These are phyloP conservation scores for Astur gentilis DNA, from an alignment of 2,113 vertebrate genomes.

Conservation along the genomic window DNA sequence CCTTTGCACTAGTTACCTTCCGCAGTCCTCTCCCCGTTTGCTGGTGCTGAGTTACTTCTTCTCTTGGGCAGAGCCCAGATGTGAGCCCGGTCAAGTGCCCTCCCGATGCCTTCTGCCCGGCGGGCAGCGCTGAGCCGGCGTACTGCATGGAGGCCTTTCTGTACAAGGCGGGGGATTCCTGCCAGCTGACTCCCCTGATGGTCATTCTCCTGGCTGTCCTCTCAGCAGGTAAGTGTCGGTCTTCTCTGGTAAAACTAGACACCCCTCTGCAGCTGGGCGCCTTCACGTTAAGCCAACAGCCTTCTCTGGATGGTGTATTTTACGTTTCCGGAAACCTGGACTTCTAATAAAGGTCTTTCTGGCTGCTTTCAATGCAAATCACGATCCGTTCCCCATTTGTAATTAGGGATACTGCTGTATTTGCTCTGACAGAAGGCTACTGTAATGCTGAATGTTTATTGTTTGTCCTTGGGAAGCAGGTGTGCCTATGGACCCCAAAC, in stretches of 20 bases:
- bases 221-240: slow-evolving; percentile 67
- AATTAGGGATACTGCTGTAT: neutral
- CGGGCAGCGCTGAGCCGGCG: slow-evolving; percentile 74
- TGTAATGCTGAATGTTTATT: neutral
- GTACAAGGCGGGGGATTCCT: slow-evolving; percentile 78
- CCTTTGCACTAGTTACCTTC: neutral
- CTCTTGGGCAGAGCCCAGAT: slow-evolving; percentile 79
- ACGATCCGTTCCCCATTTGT: neutral
- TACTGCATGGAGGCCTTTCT: slow-evolving; percentile 90
- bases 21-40: neutral
- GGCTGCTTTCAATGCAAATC: neutral
- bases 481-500: neutral
- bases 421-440: neutral
- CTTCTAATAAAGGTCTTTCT: neutral
- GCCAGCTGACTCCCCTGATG: slow-evolving; percentile 80
- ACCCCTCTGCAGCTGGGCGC: neutral
- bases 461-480: neutral
- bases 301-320: neutral
- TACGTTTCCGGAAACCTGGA: neutral
- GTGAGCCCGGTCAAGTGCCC: slow-evolving; percentile 82
- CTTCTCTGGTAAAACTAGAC: neutral
- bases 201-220: slow-evolving; percentile 78
- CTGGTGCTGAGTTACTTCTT: neutral
- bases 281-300: neutral
- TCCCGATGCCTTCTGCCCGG: slow-evolving; percentile 82